Percentiles rank a stretch among this genome's conserved stretches.
These are phyloP conservation scores for Leucania comma DNA, from an alignment of 2,888 invertebrate genomes.

Conservation along the genomic window DNA sequence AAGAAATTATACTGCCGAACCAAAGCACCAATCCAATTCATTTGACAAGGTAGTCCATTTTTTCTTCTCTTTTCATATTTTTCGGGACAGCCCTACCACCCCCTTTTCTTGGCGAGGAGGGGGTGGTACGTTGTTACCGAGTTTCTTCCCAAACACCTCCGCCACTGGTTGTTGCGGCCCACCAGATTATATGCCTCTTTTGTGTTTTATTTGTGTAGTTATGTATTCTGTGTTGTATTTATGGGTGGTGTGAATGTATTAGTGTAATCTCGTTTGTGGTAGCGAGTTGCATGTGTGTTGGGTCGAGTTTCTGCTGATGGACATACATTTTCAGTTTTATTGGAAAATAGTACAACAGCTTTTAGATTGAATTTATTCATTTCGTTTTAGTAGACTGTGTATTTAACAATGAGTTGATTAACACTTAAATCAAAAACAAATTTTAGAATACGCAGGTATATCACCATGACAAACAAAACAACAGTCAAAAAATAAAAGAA, in stretches of 20 bases:
- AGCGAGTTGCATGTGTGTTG: conserved; percentile 24
- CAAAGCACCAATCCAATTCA: neutral
- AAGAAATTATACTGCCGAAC: neutral
- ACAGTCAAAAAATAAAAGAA: neutral
- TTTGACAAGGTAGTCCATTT: neutral
- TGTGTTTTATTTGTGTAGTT: conserved; percentile 67
- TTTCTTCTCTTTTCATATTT: conserved; percentile 26
- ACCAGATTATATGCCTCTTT: conserved; percentile 72
- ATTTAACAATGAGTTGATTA: neutral
- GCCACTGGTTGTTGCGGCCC: conserved; percentile 68
- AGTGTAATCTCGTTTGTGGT: conserved; percentile 59
- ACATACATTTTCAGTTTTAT: neutral
- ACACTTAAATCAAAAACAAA: neutral
- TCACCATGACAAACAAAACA: too few species aligned
- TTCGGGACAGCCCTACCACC: conserved; percentile 58
- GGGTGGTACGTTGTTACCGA: conserved; percentile 69
- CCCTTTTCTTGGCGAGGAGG: conserved; percentile 59
- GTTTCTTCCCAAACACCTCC: conserved; percentile 75
- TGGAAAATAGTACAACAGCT: neutral
- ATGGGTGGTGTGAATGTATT: conserved; percentile 50
- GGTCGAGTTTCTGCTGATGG: conserved; percentile 16
- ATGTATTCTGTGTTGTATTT: conserved; percentile 38
- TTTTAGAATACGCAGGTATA: neutral
- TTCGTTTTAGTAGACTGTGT: too few species aligned
- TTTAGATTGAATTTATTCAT: neutral